Evolutionary conservation across 2,888 invertebrate genomes (phyloP).

Genomic region (Proisotoma minuta): DNA sequence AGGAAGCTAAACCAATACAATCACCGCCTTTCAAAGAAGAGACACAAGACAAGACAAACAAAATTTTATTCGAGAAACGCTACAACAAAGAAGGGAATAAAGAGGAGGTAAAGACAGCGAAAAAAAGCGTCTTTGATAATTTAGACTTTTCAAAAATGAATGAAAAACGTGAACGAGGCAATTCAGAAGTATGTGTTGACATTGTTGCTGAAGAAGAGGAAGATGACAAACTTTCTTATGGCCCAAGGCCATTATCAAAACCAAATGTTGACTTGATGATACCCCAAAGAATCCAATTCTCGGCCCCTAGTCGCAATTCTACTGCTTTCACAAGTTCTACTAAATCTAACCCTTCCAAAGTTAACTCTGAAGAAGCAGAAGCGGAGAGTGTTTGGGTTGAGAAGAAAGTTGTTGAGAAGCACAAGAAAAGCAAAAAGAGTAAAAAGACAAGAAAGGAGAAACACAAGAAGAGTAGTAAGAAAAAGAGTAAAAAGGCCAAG

Average conservation of each 20-base stretch:
- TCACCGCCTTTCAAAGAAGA: background rate
- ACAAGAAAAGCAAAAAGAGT: constrained; percentile 28
- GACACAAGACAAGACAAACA: too few species aligned
- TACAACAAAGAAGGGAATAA: background rate
- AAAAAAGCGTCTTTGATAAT: constrained; percentile 19
- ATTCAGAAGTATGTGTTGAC: too few species aligned
- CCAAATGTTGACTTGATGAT: too few species aligned
- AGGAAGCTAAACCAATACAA: constrained; percentile 9
- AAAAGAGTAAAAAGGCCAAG: constrained; percentile 22
- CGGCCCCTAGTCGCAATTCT: background rate
- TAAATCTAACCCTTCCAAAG: background rate
- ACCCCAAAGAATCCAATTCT: too few species aligned
- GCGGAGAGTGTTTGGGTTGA: constrained; percentile 42
- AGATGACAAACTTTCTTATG: constrained; percentile 29
- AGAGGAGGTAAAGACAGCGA: background rate
- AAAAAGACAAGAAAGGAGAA: constrained; percentile 28
- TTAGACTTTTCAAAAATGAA: constrained; percentile 15
- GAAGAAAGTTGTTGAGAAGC: constrained; percentile 16
- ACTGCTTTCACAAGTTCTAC: constrained; percentile 5
- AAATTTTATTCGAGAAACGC: constrained; percentile 1
- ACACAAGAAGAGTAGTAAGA: constrained; percentile 26
- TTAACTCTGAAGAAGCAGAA: constrained; percentile 5
- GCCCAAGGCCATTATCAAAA: constrained; percentile 25
- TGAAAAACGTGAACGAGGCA: background rate
- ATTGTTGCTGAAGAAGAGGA: constrained; percentile 19